Percentiles rank a stretch among this genome's conserved stretches.
These are phyloP conservation scores for Saimiri boliviensis DNA, from an alignment of 2,113 vertebrate genomes.

Conservation along the genomic window DNA sequence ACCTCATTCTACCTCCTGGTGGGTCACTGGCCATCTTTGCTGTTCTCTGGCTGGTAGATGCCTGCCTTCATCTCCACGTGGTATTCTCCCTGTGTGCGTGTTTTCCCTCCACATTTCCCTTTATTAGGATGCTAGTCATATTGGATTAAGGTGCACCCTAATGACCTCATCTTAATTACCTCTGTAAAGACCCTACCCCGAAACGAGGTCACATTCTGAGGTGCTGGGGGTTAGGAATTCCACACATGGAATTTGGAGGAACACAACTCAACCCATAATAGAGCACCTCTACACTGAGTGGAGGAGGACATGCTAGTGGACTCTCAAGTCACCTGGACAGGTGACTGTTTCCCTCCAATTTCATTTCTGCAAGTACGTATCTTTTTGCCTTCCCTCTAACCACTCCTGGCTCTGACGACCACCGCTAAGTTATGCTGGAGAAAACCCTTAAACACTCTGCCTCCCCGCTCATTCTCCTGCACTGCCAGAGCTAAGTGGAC, in stretches of 20 bases:
- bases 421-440: rapidly evolving
- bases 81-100: rapidly evolving
- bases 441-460: no score
- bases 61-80: rapidly evolving
- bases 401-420: not conserved
- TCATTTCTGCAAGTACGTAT: not conserved
- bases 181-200: not conserved
- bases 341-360: not conserved
- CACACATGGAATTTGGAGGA: not conserved
- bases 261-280: no score
- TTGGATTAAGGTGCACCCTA: not conserved
- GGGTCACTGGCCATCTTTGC: not conserved
- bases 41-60: no score
- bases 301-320: not conserved
- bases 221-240: not conserved
- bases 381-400: not conserved
- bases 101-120: no score
- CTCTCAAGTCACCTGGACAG: rapidly evolving
- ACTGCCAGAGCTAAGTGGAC: not conserved
- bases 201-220: not conserved
- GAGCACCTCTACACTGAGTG: not conserved
- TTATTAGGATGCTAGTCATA: not conserved
- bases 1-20: no score
- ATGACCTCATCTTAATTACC: not conserved
- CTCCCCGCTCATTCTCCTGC: not conserved